Conservation (phyloP, 2,888 invertebrate genomes). For the Stegana nigrithorax region DNA sequence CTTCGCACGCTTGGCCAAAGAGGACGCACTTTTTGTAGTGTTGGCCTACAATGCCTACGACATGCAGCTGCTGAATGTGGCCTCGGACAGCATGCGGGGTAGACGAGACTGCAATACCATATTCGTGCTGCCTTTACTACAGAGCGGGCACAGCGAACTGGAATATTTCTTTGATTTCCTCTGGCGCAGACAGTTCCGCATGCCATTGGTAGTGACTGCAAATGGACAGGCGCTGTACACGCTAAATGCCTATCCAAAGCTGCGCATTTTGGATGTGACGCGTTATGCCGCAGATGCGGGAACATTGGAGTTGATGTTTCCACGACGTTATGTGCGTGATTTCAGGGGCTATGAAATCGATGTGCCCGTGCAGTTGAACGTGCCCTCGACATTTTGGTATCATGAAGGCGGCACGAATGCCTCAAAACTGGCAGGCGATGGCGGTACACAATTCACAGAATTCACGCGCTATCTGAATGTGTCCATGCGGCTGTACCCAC, state of each 20-base stretch:
- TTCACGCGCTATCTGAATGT: constrained; percentile 46
- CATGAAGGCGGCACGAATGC: not conserved
- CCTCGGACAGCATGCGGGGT: constrained; percentile 28
- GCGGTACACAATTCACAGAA: constrained; percentile 37
- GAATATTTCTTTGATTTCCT: constrained; percentile 36
- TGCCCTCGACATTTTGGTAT: constrained; percentile 48
- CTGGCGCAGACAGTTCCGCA: constrained; percentile 42
- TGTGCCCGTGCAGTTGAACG: constrained; percentile 47
- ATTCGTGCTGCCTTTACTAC: constrained; percentile 38
- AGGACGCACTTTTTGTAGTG: constrained; percentile 35
- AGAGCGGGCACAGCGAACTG: not conserved
- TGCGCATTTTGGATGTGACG: constrained; percentile 28
- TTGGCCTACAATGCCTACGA: constrained; percentile 33
- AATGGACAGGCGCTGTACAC: constrained; percentile 33
- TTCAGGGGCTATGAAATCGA: constrained; percentile 41
- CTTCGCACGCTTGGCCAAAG: constrained; percentile 20
- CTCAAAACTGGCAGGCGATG: constrained; percentile 36
- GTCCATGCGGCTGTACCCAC: constrained; percentile 31
- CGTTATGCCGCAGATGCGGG: not conserved
- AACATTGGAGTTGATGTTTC: constrained; percentile 32
- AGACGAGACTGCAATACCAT: constrained; percentile 40
- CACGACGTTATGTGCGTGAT: constrained; percentile 19
- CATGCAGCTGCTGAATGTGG: constrained; percentile 30
- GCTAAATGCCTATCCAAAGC: constrained; percentile 48
- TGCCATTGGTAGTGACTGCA: constrained; percentile 39